Percentiles rank a stretch among this genome's conserved stretches.
Evolutionary conservation across 2,797 vertebrate species (phyloP).

Genomic region (Tinamus major): DNA sequence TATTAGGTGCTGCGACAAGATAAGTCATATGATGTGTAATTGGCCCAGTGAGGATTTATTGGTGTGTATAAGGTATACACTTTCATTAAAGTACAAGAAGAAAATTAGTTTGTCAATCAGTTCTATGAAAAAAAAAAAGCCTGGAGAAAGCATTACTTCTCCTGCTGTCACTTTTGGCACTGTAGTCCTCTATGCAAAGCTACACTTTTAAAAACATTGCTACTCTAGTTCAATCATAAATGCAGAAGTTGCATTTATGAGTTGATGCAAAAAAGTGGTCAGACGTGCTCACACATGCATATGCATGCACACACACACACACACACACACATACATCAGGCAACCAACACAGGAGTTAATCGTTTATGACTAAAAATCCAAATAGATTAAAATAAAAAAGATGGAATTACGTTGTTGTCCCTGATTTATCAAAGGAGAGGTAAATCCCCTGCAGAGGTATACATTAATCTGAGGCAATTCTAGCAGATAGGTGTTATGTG

Average conservation of each 20-base stretch:
- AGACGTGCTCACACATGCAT: not conserved
- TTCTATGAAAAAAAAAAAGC: slow-evolving; percentile 58
- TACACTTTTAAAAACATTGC: slow-evolving; percentile 32
- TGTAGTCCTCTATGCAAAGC: slow-evolving; percentile 31
- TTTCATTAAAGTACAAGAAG: slow-evolving; percentile 75
- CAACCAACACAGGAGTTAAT: not conserved
- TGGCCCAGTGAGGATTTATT: slow-evolving; percentile 64
- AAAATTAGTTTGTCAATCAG: slow-evolving; percentile 80
- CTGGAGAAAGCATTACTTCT: slow-evolving; percentile 73
- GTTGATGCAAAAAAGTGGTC: not conserved
- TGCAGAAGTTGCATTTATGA: slow-evolving; percentile 15
- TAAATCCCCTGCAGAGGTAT: not conserved
- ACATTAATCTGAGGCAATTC: not conserved
- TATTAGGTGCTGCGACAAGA: slow-evolving; percentile 70
- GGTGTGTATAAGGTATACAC: slow-evolving; percentile 72
- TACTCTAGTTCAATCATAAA: slow-evolving; percentile 39
- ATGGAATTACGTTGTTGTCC: not conserved
- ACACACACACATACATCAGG: not conserved
- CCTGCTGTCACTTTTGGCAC: slow-evolving; percentile 65
- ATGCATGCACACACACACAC: accelerated
- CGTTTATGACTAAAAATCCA: slow-evolving; percentile 13
- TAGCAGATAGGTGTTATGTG: not conserved
- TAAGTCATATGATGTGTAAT: slow-evolving; percentile 73
- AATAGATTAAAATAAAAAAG: not conserved
- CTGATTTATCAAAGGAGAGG: not conserved